Base-by-base conservation (phyloP, 2,113 vertebrate species). In the Rhinolophus sinicus region DNA sequence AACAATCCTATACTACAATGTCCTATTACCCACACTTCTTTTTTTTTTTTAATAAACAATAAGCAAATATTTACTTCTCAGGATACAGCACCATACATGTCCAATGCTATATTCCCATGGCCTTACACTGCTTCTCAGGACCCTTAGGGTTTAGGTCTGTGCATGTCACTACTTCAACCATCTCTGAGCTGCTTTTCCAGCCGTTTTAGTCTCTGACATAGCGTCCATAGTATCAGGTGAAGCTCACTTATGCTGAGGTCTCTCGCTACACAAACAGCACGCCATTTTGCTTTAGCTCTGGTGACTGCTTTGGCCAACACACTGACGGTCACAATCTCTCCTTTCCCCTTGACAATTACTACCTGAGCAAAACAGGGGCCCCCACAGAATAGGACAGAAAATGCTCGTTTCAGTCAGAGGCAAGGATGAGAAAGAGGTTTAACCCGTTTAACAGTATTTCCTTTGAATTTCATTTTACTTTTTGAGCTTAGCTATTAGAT, bases 381-480 rank as follows among this genome's bases (percentile, higher is more conserved):
- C 18, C 19, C n/a, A 69, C 0, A 14, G 54, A 35, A 40, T 0
- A 28, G 3, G 15, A 22, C 0, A 4, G 64, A 60, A 75, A 80
- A 76, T 0, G 1, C 21, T 44, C 8, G 21, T 56, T 35, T 47
- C 8, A 26, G 24, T 72, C 28, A 11, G 33, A 28, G 6, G 75
- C 44, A 64, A 87, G 38, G 64, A 76, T 90, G 15, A 60, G 15
- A 52, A 82, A n/a, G 38, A 80, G 28, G 28, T 28, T 24, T 73
- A 8, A n/a, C 40, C 44, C 82, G 28, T n/a, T 70, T 85, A 88
- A 56, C 4, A 76, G 50, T 35, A 88, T 64, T 73, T 22, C 40
- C 70, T 93, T 76, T 84, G 47, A 84, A 77, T 60, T 56, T 78
- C n/a, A 30, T 50, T 91, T 73, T 69, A 81, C 78, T 38, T 76